Evolutionary conservation across 2,113 vertebrate species (phyloP).

Genomic region (Macquaria australasica): DNA sequence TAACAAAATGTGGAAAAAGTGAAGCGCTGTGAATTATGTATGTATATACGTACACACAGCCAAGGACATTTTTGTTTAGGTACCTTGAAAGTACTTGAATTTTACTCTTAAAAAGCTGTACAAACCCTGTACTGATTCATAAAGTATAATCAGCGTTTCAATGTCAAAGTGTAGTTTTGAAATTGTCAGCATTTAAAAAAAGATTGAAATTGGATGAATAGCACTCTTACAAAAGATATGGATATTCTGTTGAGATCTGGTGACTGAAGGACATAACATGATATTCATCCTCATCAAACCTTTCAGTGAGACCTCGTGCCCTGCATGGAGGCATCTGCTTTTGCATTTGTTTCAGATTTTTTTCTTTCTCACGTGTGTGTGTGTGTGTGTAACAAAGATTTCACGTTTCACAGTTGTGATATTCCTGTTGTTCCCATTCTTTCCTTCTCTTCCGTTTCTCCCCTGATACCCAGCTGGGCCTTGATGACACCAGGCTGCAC

Average conservation of each 20-base stretch:
- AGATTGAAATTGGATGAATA: too few relatives aligned
- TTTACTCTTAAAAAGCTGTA: too few relatives aligned
- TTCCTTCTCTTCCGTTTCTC: not conserved
- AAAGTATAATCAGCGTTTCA: too few relatives aligned
- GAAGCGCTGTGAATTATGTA: too few relatives aligned
- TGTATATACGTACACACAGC: too few relatives aligned
- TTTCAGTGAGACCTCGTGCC: not conserved
- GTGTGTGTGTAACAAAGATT: not conserved
- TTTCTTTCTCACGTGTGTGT: not conserved
- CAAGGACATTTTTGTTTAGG: too few relatives aligned
- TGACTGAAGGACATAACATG: not conserved
- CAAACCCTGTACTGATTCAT: too few relatives aligned
- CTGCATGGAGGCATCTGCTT: not conserved
- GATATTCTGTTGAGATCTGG: not conserved
- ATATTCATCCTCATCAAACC: not conserved
- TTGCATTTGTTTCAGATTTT: not conserved
- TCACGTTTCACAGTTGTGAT: not conserved
- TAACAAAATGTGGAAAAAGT: too few relatives aligned
- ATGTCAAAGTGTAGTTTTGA: too few relatives aligned
- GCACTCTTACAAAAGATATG: too few relatives aligned
- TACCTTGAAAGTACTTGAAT: too few relatives aligned
- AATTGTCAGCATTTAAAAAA: too few relatives aligned
- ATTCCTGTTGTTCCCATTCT: not conserved
- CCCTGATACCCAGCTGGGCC: conserved; percentile 83
- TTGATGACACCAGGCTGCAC: conserved; percentile 88